Evolutionary conservation across 2,888 invertebrate genomes (phyloP).

Genomic region (Helicoverpa assulta): DNA sequence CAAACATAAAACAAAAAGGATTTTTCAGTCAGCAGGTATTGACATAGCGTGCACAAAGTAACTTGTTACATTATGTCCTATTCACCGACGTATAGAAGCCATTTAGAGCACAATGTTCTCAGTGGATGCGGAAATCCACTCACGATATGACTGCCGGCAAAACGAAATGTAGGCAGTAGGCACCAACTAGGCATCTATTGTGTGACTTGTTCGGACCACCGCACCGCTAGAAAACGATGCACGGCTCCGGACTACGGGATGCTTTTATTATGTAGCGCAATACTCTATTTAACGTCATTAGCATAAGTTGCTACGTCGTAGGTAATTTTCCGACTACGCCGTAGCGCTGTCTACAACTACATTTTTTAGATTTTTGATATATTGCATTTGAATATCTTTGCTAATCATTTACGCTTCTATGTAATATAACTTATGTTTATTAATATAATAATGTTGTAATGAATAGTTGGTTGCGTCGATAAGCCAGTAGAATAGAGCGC

Average conservation of each 20-base stretch:
- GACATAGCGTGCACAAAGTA: constrained; percentile 66
- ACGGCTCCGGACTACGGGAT: constrained; percentile 33
- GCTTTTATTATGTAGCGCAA: constrained; percentile 36
- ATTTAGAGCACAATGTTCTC: constrained; percentile 76
- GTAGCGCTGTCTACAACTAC: constrained; percentile 27
- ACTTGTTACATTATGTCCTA: constrained; percentile 76
- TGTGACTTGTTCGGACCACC: constrained; percentile 41
- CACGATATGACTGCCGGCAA: constrained; percentile 77
- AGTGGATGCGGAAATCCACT: constrained; percentile 81
- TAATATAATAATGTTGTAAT: constrained; percentile 33
- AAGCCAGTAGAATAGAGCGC: constrained; percentile 26
- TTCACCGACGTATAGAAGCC: constrained; percentile 71
- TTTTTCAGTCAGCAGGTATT: constrained; percentile 64
- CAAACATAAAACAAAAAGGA: constrained; percentile 53
- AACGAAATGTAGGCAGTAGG: constrained; percentile 72
- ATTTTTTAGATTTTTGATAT: neutral
- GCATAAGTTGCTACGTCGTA: constrained; percentile 52
- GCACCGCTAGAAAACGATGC: constrained; percentile 42
- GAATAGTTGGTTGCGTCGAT: constrained; percentile 34
- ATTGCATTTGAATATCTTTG: neutral
- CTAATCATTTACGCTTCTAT: neutral
- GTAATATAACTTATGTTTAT: constrained; percentile 14
- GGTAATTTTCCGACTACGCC: constrained; percentile 34
- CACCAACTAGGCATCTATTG: constrained; percentile 53
- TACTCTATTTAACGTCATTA: constrained; percentile 52